Evolutionary conservation across 2,888 invertebrate genomes (phyloP), one percentile per base, ranked within the genome.

Genomic region (Mylabris sibirica): DNA sequence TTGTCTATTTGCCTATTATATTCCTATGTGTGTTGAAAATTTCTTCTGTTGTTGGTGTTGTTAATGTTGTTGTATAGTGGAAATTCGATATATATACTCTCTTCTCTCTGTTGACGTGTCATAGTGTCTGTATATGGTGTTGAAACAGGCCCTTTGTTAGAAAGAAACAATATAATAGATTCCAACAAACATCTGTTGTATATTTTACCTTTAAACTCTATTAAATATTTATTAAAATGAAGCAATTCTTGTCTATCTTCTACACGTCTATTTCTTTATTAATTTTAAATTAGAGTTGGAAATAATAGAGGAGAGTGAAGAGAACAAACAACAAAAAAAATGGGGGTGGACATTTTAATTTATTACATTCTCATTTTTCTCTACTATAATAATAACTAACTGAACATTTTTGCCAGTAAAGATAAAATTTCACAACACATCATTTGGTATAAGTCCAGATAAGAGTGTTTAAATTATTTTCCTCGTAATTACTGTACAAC

Each of bases 101-200:
- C n/a, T 66, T 30, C 22, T 63, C 65, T 65, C 38, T 63, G 59
- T 68, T 64, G 30, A 30, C 30, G 70, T 69, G 72, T 69, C 69
- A 69, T 65, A 61, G 70, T 72, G 9, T 53, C 12, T 57, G 49
- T 20, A 49, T 24, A 24, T 53, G 22, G 69, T 70, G 72, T 74
- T 74, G 69, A 72, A 72, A 70, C 70, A 53, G 72, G 65, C 69
- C 70, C 74, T 72, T 74, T 74, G 74, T 74, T 67, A 53, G 11
- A 20, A 20, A 20, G 20, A 53, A 53, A 20, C 20, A 53, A 53
- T 64, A 74, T 72, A 74, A 74, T 74, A 66, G 70, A 59, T 62
- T 67, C 66, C 63, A 74, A 72, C 74, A 74, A 74, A 72, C 74
- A 74, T 70, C 72, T 74, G 74, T 72, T 73, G 62, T 63, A 65